Evolutionary conservation across 2,797 vertebrate species (phyloP), one percentile per base, ranked within the genome.

Genomic region (Alfaro cultratus): DNA sequence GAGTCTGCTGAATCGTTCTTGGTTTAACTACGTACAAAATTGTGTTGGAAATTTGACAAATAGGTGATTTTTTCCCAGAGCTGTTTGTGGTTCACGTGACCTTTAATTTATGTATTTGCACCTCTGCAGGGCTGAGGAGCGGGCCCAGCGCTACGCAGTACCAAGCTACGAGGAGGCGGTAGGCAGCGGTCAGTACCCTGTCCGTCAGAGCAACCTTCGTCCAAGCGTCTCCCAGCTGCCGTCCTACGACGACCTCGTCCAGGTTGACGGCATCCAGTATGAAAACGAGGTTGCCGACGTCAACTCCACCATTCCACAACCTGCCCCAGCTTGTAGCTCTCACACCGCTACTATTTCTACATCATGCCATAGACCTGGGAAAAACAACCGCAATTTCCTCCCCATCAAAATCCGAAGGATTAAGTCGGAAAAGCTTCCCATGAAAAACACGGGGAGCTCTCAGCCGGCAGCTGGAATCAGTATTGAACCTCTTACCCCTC

Each of bases 121-220:
- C 72, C 53, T 77, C 81, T 83, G 23, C 90, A 97, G 96, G 36
- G 81, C 89, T 31, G 93, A 93, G 67, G 93, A 95, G 74, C 86
- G 83, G 0, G 91, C 95, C 2, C 95, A 96, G 0, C 93, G 92
- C 23, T 99, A 96, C 71, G 96, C 96, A 0, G 99, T 99, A 39
- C 99, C 99, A 85, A 98, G 95, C 86, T 99, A 99, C 0, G 98
- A 99, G 53, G 99, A 99, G 84, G 98, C 95, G 34, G 97, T 99
- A 80, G 92, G 96, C 88, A 97, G 96, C 64, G 90, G 90, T 9
- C 88, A 95, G 85, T 95, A 96, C 0, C 96, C 96, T 0, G 87
- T 93, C 6, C 86, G 93, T 41, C 96, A 95, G 62, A 94, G 93
- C 84, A 95, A 94, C 85, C 84, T 85, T 0, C 94, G 94, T 16